Evolutionary conservation across 2,113 vertebrate genomes (phyloP).

Genomic region (Ginglymostoma cirratum): DNA sequence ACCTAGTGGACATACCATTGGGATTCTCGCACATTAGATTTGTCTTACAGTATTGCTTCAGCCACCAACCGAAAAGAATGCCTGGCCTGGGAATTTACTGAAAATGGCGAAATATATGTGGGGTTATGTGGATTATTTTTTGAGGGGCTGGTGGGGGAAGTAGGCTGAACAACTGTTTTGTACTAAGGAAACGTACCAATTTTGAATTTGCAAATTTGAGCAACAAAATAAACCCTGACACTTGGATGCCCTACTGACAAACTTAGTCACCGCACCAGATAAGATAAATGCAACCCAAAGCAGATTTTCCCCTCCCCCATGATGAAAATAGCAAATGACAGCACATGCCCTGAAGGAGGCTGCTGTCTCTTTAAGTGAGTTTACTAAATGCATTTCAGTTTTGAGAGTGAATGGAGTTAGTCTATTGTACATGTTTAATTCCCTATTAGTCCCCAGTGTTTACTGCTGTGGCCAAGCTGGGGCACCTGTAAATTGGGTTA

Average conservation of each 20-base stretch:
- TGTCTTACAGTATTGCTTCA: not conserved
- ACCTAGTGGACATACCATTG: not conserved
- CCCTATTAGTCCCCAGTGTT: conserved; percentile 72
- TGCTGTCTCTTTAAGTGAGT: conserved; percentile 62
- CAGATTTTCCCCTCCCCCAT: conserved; percentile 31
- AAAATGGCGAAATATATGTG: not conserved
- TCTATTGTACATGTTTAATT: conserved; percentile 81
- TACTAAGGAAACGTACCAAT: not conserved
- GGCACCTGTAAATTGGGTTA: conserved; percentile 82
- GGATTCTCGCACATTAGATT: not conserved
- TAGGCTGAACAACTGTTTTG: not conserved
- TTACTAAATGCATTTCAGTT: conserved; percentile 67
- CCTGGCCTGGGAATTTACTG: not conserved
- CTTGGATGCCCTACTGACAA: conserved; percentile 7
- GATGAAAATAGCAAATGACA: conserved; percentile 37
- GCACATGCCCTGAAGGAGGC: conserved; percentile 36
- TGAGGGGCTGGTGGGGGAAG: not conserved
- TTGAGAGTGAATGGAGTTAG: conserved; percentile 68
- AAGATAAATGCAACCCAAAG: conserved; percentile 32
- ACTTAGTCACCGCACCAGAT: conserved; percentile 27
- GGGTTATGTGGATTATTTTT: not conserved
- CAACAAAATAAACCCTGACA: not conserved
- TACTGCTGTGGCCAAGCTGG: conserved; percentile 59
- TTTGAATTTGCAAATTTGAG: not conserved
- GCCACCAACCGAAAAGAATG: not conserved